Base-by-base conservation (phyloP, 2,888 invertebrate genomes). In the Trichopria drosophilae region DNA sequence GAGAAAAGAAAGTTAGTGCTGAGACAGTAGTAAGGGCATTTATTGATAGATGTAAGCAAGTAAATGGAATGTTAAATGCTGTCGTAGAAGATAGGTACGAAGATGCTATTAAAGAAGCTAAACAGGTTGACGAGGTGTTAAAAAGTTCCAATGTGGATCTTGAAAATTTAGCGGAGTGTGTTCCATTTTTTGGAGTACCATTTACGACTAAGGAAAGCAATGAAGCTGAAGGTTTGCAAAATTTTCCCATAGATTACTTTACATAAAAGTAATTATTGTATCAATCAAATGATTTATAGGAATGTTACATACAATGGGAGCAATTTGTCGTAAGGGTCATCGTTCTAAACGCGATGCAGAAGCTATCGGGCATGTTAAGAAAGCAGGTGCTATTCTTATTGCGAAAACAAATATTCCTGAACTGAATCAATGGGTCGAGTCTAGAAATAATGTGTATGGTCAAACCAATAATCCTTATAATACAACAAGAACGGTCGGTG, bases 381-480 rank as follows among this genome's bases (percentile, higher is more conserved):
- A 81, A 15, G 88, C 93, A 18, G 97, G 97, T 1, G 95, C 84
- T 4, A 90, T 97, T 51, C 83, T 92, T 0, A 76, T 96, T 19
- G 93, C 88, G 3, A 85, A 89, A 35, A 93, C 94, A n/a, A 98
- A 96, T 73, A 84, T 94, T 24, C 94, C 96, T 0, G 95, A 96
- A 77, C 79, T 95, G 24, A 96, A 95, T 77, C 84, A 93, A 77
- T 97, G 97, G 86, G 84, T 83, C 71, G 97, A 97, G 76, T 85
- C 91, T 0, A 83, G 88, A 51, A 98, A 97, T 78, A 86, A 86
- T 66, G 72, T 97, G 41, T 90, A 88, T 71, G 97, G 98, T 0
- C 82, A 88, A 68, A 93, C 96, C 0, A 84, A 83, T 66, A 98
- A 98, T 79, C 94, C 97, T 0, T 95, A 96, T 73, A 86, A 96